A percentile compares a stretch with the other conserved stretches of the same genome.
These are phyloP conservation scores for Conistra vaccinii DNA, from an alignment of 2,888 invertebrate species.

Conservation along the genomic window DNA sequence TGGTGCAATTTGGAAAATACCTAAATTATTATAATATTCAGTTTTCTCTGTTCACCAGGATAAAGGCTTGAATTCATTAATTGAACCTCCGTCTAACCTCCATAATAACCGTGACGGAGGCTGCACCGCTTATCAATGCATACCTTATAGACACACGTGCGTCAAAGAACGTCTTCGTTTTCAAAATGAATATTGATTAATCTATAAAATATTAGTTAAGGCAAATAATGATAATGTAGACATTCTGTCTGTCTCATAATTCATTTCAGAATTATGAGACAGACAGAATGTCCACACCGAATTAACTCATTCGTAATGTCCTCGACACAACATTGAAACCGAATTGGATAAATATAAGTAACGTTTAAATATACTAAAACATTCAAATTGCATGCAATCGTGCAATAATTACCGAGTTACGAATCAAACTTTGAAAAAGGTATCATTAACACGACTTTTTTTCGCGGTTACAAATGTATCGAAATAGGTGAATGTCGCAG, in stretches of 20 bases:
- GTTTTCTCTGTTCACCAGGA: too few relatives aligned
- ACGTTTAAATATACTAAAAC: conserved; percentile 59
- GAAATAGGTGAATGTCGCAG: conserved; percentile 60
- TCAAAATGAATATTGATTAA: conserved; percentile 12
- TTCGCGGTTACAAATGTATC: conserved; percentile 25
- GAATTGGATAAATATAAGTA: conserved; percentile 55
- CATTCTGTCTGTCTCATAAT: too few relatives aligned
- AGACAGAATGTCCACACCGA: conserved; percentile 31
- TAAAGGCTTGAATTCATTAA: not conserved
- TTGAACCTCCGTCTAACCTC: not conserved
- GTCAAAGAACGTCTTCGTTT: not conserved
- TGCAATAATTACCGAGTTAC: conserved; percentile 48
- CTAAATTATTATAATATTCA: not conserved
- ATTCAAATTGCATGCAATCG: conserved; percentile 55
- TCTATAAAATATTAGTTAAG: not conserved
- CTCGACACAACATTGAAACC: conserved; percentile 59
- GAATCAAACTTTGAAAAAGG: conserved; percentile 40
- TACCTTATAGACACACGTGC: not conserved
- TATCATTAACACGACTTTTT: conserved; percentile 48
- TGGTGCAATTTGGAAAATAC: not conserved
- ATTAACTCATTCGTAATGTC: conserved; percentile 38
- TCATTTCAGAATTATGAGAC: conserved; percentile 28
- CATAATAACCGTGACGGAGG: not conserved
- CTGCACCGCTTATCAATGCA: conserved; percentile 6
- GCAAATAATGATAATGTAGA: conserved; percentile 1